Percentiles rank a stretch among this genome's conserved stretches.
These are phyloP conservation scores for Zaprionus tsacasi DNA, from an alignment of 1,140 invertebrate genomes.

Conservation along the genomic window DNA sequence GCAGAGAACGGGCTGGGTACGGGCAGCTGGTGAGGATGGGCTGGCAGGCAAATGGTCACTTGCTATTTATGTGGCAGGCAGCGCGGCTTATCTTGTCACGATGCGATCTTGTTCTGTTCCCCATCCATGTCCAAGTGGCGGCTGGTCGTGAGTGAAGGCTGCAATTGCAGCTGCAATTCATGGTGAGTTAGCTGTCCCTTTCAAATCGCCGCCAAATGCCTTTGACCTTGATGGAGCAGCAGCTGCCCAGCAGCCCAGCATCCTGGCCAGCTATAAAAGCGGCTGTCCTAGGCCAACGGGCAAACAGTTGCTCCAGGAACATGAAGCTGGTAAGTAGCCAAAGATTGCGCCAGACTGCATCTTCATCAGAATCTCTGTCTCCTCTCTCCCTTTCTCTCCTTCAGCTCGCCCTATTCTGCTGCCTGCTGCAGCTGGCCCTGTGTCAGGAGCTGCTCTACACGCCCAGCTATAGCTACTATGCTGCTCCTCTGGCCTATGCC, in stretches of 20 bases:
- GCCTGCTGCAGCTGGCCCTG: slow-evolving; percentile 54
- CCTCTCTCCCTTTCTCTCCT: too few species aligned
- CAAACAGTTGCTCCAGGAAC: not conserved
- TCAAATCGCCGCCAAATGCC: slow-evolving; percentile 58
- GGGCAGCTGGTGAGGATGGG: not conserved
- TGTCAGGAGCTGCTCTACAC: slow-evolving; percentile 63
- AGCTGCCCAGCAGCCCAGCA: too few species aligned
- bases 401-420: slow-evolving; percentile 61
- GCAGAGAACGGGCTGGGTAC: not conserved
- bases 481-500: slow-evolving; percentile 63
- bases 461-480: slow-evolving; percentile 52
- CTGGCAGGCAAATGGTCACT: not conserved
- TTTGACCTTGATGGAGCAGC: too few species aligned
- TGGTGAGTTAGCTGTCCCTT: slow-evolving; percentile 70
- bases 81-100: slow-evolving; percentile 33
- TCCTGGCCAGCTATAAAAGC: slow-evolving; percentile 60
- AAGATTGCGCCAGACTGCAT: not conserved
- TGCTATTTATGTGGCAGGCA: slow-evolving; percentile 25
- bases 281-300: not conserved
- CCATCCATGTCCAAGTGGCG: not conserved
- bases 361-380: not conserved
- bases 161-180: slow-evolving; percentile 62
- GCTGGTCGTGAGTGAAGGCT: slow-evolving; percentile 8
- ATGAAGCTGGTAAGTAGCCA: slow-evolving; percentile 67
- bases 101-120: slow-evolving; percentile 1